phyloP scores from a whole-genome alignment of 2,113 vertebrate genomes.

The Erinaceus europaeus region DNA sequence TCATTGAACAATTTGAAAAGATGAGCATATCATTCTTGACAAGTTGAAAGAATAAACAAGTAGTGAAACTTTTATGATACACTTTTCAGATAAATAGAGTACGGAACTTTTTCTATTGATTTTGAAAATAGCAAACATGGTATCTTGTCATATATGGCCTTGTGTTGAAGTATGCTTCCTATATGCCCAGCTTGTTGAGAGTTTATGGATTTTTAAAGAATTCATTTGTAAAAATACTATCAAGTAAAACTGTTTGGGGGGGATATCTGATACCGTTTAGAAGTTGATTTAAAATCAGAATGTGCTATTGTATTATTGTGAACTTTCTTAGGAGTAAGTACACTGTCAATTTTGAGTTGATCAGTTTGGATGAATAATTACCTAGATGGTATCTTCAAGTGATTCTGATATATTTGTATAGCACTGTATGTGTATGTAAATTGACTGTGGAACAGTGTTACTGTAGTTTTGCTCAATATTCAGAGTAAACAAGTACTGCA shows the following conservation, averaged over 20 bases:
- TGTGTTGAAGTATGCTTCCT: background rate
- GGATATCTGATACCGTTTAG: background rate
- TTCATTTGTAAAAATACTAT: background rate
- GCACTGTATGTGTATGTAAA: background rate
- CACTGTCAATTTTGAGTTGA: background rate
- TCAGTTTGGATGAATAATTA: background rate
- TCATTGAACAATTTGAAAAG: background rate
- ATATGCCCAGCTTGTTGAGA: background rate
- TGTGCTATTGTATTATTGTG: background rate
- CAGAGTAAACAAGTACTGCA: background rate
- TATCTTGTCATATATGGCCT: background rate
- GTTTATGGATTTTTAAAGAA: background rate
- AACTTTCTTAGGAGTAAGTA: background rate
- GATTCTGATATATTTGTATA: background rate
- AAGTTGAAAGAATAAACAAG: background rate
- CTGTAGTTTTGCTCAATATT: background rate
- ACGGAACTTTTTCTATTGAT: background rate
- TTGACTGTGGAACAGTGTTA: background rate
- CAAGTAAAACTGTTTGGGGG: background rate
- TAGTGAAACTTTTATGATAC: background rate
- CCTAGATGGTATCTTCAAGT: background rate
- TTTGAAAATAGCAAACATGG: background rate
- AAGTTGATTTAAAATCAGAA: background rate
- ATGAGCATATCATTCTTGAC: background rate
- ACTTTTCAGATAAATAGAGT: background rate